Evolutionary conservation across 2,888 invertebrate species (phyloP), one percentile per base, ranked within the genome.

Genomic region (Pterobdella sp.): DNA sequence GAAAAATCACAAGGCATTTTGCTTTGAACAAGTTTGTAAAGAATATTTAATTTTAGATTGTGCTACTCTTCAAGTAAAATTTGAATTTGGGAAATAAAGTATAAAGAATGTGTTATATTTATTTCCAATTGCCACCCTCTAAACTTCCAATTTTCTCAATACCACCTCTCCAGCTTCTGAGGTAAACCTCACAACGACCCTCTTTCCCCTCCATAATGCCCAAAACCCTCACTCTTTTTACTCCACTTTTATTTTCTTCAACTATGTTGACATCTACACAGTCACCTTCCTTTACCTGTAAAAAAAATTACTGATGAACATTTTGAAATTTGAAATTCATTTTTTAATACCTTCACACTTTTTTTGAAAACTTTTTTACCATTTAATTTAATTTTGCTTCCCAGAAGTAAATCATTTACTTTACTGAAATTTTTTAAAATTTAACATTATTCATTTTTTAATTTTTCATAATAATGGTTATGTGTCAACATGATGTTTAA

Each of bases 401-500:
- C 90, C 84, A 91, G 92, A 82, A 93, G 91, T 68, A 88, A 84
- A 71, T 87, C 86, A 81, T 92, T 92, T 63, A 91, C 86, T 88
- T 91, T 92, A 81, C 91, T 91, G 82, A 1, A 37, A 42, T 31
- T 36, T 34, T 29, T 18, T 29, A 34, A 1, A 35, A 36, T 63
- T 32, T 36, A n/a, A 35, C 36, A 26, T 31, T 31, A 26, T 18
- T 29, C 10, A n/a, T 14, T 10, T 66, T 31, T 66, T 64, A 14
- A 10, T 26, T 26, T 14, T 26, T 64, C 14, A 29, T 26, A 10
- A 64, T 14, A 7, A 64, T 64, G 29, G 29, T 26, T 26, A 14
- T 64, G 26, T 64, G 18, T 22, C 22, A 22, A 26, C 22, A 1
- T 64, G 65, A 2, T 1, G 1, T 26, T 2, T 64, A 4, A 26